These are phyloP conservation scores for Himantopus leucocephalus DNA, from an alignment of 2,113 vertebrate genomes.

Conservation along the genomic window DNA sequence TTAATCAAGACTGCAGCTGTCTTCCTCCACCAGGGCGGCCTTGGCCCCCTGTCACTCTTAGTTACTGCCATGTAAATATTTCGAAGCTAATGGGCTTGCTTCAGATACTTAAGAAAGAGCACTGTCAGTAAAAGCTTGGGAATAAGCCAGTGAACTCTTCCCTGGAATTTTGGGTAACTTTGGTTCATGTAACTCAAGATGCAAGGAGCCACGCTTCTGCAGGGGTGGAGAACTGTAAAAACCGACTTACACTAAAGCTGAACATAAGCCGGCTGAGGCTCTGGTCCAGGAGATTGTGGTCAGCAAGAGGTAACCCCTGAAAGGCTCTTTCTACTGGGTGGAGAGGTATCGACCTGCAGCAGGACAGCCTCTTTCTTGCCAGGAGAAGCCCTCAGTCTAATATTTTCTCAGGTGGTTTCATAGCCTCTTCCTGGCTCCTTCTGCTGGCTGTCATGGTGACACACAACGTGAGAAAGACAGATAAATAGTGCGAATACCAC, in stretches of 20 bases:
- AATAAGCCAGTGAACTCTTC: not conserved
- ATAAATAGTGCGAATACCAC: not conserved
- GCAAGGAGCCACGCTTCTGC: not conserved
- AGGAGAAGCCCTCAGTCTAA: not conserved
- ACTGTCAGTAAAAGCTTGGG: not conserved
- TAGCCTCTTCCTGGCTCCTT: not conserved
- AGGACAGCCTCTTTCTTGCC: not conserved
- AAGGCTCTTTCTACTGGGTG: not conserved
- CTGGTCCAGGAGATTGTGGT: not conserved
- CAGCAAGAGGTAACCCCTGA: not conserved
- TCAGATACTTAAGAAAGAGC: not conserved
- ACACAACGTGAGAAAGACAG: not conserved
- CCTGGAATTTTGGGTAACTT: not conserved
- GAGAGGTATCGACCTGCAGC: not conserved
- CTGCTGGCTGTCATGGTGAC: conserved; percentile 38
- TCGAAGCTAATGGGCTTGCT: not conserved
- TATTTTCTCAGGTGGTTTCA: not conserved
- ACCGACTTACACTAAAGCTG: not conserved
- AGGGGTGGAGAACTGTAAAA: not conserved
- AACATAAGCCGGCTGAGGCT: not conserved
- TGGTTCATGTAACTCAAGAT: not conserved
- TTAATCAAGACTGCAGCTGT: not conserved
- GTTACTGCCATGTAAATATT: not conserved
- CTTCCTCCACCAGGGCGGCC: not conserved
- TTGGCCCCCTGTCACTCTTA: not conserved